Conservation (phyloP, 2,113 vertebrate genomes). For the Gobiocypris rarus region DNA sequence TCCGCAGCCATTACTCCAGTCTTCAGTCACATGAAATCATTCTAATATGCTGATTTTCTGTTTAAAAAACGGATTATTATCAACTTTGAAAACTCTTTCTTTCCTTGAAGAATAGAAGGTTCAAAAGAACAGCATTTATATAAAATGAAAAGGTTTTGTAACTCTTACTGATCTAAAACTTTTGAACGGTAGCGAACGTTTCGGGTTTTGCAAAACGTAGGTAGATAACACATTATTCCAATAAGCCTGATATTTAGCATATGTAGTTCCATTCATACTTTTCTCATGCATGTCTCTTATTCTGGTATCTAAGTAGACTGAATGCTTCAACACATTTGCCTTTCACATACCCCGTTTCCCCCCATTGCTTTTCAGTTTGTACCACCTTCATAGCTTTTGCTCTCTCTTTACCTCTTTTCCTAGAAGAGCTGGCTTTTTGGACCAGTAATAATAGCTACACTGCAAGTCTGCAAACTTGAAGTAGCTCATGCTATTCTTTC, state of each 20-base stretch:
- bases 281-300: background rate
- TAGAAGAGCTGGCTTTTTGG: background rate
- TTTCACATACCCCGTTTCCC: background rate
- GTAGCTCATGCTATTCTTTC: background rate
- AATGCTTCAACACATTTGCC: background rate
- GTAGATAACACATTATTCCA: background rate
- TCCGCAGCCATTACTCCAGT: no score
- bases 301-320: background rate
- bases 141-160: no score
- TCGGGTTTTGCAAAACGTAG: background rate
- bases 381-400: background rate
- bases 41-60: no score
- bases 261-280: background rate
- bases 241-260: background rate
- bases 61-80: no score
- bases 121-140: no score
- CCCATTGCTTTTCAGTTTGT: background rate
- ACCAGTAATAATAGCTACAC: constrained; percentile 3
- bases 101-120: no score
- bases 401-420: background rate
- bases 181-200: background rate
- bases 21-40: no score
- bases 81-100: no score
- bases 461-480: background rate
- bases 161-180: no score